These are phyloP conservation scores for Hydrolagus colliei DNA, from an alignment of 2,797 vertebrate genomes.

Conservation along the genomic window DNA sequence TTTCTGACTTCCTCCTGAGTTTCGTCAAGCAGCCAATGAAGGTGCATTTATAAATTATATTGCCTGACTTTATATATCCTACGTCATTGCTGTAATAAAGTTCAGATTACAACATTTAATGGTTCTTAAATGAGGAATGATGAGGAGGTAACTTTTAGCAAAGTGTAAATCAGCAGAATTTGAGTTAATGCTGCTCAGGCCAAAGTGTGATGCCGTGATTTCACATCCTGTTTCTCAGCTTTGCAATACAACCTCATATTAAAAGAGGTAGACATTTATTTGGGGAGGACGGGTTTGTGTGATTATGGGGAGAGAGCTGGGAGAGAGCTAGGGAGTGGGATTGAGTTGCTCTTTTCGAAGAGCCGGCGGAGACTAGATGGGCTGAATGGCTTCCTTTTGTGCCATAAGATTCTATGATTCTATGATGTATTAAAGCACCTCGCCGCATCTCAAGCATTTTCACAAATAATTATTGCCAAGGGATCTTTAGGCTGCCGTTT, in stretches of 20 bases:
- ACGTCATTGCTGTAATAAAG: neutral
- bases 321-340: too few species aligned
- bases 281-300: too few species aligned
- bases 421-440: neutral
- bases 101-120: neutral
- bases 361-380: too few species aligned
- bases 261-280: too few species aligned
- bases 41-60: neutral
- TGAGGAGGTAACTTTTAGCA: neutral
- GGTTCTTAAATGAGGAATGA: neutral
- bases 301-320: too few species aligned
- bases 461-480: too few species aligned
- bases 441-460: neutral
- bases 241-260: too few species aligned
- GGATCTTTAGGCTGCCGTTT: too few species aligned
- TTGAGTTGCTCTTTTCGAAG: too few species aligned
- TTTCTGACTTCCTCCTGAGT: neutral
- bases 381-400: too few species aligned
- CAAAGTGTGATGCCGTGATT: neutral
- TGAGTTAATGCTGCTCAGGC: neutral
- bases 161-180: neutral
- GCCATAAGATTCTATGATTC: too few species aligned
- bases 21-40: neutral
- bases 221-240: neutral
- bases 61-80: neutral